Evolutionary conservation across 1,140 invertebrate species (phyloP), one percentile per base, ranked within the genome.

Genomic region (Lithobius niger): DNA sequence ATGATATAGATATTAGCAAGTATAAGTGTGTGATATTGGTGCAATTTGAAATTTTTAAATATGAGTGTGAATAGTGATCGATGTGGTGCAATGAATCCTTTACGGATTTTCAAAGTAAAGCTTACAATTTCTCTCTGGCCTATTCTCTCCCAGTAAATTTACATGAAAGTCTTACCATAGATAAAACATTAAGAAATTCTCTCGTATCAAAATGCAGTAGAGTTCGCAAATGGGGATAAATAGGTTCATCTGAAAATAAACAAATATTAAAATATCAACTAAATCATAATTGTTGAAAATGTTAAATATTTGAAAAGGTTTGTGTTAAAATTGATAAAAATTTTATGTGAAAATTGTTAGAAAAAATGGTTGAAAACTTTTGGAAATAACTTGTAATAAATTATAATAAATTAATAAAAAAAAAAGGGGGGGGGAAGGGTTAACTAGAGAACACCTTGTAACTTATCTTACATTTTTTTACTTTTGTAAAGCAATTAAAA

Each of bases 121-220:
- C n/a, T n/a, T n/a, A n/a, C n/a, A n/a, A n/a, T n/a, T n/a, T 44
- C 2, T 48, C 51, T 58, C 21, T 59, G 18, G 21, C 10, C 28
- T 16, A n/a, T 25, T 4, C 25, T 40, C 36, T 40, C n/a, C n/a
- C n/a, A 40, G n/a, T 40, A 15, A 15, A 40, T 15, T 13, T 15
- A n/a, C n/a, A 40, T 40, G 13, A 40, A 40, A 40, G 13, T 40
- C 64, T 66, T 60, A 71, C 72, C 65, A 93, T 75, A 16, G 86
- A 79, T 24, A 93, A 75, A 2, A 91, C 90, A 69, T 96, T 93
- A 1, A 96, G 72, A 64, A 93, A 93, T 65, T 93, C 90, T 51
- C 84, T 76, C 0, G 86, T 86, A 65, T 96, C 88, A 67, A 91
- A 94, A 61, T 81, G 77, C 2, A 95, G 72, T 22, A 96, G 71